Conservation (phyloP, 2,113 vertebrate species). For the Pangasianodon gigas region DNA sequence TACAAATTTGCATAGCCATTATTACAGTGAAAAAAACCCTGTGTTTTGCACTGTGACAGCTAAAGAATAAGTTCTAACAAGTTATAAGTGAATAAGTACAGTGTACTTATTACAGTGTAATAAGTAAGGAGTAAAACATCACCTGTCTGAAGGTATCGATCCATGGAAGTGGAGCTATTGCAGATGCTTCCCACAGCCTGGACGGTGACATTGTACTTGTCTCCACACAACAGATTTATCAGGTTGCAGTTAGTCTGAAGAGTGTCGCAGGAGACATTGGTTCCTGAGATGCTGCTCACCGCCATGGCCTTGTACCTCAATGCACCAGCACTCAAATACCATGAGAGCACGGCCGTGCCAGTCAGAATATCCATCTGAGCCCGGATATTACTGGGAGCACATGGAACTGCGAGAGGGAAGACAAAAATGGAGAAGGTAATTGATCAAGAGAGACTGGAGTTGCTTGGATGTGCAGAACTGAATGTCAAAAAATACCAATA, state of each 20-base stretch:
- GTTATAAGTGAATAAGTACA: not conserved
- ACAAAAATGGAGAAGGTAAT: constrained; percentile 31
- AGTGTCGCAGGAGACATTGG: constrained; percentile 52
- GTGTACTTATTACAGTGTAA: not conserved
- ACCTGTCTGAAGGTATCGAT: constrained; percentile 66
- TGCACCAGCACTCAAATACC: constrained; percentile 66
- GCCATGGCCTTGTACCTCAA: constrained; percentile 57
- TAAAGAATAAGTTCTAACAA: not conserved
- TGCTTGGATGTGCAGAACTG: not conserved
- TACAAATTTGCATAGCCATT: not conserved
- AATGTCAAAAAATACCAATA: not conserved
- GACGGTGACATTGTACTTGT: constrained; percentile 67
- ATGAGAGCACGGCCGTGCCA: constrained; percentile 54
- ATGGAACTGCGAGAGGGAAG: constrained; percentile 64
- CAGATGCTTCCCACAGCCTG: constrained; percentile 65
- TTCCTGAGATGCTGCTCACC: constrained; percentile 41
- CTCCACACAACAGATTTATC: constrained; percentile 64
- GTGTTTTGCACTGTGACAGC: not conserved
- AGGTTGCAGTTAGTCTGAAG: constrained; percentile 64
- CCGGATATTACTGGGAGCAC: constrained; percentile 57
- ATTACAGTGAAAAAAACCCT: not conserved
- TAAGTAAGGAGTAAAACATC: constrained; percentile 20
- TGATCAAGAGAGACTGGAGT: not conserved
- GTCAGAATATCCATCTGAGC: constrained; percentile 64
- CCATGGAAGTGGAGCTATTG: constrained; percentile 60